These are phyloP conservation scores for Neoscelio sp. DNA, from an alignment of 2,888 invertebrate genomes.

Conservation along the genomic window DNA sequence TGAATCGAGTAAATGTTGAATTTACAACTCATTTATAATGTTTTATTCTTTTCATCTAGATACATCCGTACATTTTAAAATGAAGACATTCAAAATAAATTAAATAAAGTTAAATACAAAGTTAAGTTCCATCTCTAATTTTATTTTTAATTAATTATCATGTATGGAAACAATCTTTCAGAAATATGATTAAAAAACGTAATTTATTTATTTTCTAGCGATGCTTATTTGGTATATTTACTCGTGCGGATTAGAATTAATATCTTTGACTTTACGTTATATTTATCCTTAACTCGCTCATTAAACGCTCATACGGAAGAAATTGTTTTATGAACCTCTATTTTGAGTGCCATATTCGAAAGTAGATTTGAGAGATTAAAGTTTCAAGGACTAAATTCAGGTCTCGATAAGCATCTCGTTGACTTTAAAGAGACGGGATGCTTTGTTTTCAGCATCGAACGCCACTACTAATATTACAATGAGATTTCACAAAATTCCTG, in stretches of 20 bases:
- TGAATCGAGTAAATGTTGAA: too few species aligned
- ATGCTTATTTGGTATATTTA: slow-evolving; percentile 34
- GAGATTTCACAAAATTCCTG: slow-evolving; percentile 37
- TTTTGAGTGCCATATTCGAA: slow-evolving; percentile 40
- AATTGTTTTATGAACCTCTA: slow-evolving; percentile 42
- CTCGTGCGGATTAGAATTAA: slow-evolving; percentile 40
- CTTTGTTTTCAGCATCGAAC: slow-evolving; percentile 43
- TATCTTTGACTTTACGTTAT: slow-evolving; percentile 37
- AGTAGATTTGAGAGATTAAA: slow-evolving; percentile 62
- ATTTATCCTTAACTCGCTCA: slow-evolving; percentile 50
- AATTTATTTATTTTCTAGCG: too few species aligned
- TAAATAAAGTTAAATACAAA: too few species aligned
- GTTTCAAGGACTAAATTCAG: slow-evolving; percentile 56
- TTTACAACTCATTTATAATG: too few species aligned
- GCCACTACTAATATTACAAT: slow-evolving; percentile 15
- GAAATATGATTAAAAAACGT: too few species aligned
- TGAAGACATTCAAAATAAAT: too few species aligned
- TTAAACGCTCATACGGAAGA: slow-evolving; percentile 41
- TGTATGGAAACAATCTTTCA: too few species aligned
- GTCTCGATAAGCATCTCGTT: slow-evolving; percentile 64
- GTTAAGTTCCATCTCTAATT: too few species aligned
- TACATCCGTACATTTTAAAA: too few species aligned
- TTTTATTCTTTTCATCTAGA: too few species aligned
- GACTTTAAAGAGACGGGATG: slow-evolving; percentile 49
- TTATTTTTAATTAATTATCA: slow-evolving; percentile 10